phyloP scores from a whole-genome alignment of 2,797 vertebrate genomes.

The Pagetopsis macropterus region DNA sequence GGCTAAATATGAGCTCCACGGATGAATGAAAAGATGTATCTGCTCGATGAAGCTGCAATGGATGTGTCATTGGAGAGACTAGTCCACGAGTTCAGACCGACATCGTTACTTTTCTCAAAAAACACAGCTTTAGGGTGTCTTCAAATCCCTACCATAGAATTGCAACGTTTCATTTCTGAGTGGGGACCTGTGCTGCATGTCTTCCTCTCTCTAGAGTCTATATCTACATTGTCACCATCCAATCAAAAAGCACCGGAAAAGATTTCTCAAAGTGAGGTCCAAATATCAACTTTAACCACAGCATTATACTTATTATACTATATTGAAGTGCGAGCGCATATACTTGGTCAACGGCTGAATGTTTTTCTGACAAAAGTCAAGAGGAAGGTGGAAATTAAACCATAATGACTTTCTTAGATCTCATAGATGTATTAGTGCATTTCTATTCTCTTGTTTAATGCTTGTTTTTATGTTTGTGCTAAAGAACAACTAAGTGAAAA shows the following conservation, averaged over 20 bases:
- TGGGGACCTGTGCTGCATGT: background rate
- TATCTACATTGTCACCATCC: background rate
- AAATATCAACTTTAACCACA: background rate
- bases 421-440: background rate
- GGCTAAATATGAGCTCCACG: background rate
- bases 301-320: background rate
- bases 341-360: too few species aligned
- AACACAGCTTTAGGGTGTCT: background rate
- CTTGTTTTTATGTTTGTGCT: background rate
- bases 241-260: background rate
- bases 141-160: background rate
- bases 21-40: background rate
- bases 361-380: too few species aligned
- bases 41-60: background rate
- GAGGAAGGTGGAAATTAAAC: background rate
- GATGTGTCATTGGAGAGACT: background rate
- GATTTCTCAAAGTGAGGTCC: background rate
- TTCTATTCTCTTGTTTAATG: background rate
- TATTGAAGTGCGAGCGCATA: too few species aligned
- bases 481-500: background rate
- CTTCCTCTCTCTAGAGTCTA: background rate
- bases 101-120: slow-evolving; percentile 8
- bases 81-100: background rate
- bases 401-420: background rate
- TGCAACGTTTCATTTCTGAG: slow-evolving; percentile 24